Percentiles rank a stretch among this genome's conserved stretches.
phyloP scores from a whole-genome alignment of 1,140 invertebrate species.

The Brachionus rubens region DNA sequence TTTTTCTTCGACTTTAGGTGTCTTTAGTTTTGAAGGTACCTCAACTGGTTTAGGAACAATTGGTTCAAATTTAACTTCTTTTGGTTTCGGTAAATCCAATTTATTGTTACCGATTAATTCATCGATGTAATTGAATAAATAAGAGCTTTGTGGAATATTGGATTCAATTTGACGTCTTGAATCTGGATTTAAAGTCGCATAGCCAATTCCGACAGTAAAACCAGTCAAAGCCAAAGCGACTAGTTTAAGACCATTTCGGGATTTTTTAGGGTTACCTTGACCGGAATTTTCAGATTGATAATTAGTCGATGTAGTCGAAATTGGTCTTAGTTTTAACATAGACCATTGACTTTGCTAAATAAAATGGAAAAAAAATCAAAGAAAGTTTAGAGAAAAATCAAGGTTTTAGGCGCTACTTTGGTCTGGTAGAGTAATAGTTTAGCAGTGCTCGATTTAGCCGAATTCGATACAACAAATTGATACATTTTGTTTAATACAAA shows the following conservation, averaged over 20 bases:
- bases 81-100: background rate
- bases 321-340: background rate
- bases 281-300: background rate
- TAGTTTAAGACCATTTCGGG: slow-evolving; percentile 16
- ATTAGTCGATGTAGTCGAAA: background rate
- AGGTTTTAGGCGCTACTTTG: background rate
- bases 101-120: background rate
- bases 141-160: background rate
- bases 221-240: slow-evolving; percentile 24
- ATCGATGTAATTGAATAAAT: slow-evolving; percentile 15
- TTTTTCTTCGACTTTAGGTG: background rate
- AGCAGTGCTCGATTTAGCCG: background rate
- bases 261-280: background rate
- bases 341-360: background rate
- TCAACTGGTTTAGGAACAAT: background rate
- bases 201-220: slow-evolving; percentile 39
- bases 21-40: background rate
- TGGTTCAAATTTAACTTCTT: background rate
- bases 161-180: slow-evolving; percentile 37
- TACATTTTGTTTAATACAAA: slow-evolving; percentile 20
- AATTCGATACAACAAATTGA: background rate
- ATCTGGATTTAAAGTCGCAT: slow-evolving; percentile 36
- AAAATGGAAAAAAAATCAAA: too few relatives aligned
- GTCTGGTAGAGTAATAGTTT: slow-evolving; percentile 37
- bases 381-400: too few relatives aligned